phyloP scores from a whole-genome alignment of 2,888 invertebrate genomes.

The Drosophila mayaguana region DNA sequence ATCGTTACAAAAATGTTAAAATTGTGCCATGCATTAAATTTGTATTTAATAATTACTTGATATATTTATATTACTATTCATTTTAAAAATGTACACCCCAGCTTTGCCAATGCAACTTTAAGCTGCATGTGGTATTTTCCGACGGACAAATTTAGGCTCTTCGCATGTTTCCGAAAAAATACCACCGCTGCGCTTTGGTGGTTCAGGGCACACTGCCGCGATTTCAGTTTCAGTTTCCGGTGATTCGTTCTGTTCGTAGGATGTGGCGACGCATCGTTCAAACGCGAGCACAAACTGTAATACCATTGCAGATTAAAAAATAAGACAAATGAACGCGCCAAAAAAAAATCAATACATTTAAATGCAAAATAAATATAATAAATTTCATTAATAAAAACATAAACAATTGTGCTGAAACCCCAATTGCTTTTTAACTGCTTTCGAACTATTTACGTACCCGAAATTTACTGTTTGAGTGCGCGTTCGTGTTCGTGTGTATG shows the following conservation, averaged over 20 bases:
- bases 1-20: no score
- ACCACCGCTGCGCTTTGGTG: background rate
- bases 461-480: slow-evolving; percentile 10
- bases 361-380: slow-evolving; percentile 14
- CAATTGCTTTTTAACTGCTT: slow-evolving; percentile 3
- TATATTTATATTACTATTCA: background rate
- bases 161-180: slow-evolving; percentile 24
- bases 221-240: slow-evolving; percentile 44
- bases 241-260: slow-evolving; percentile 41
- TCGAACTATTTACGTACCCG: slow-evolving; percentile 1
- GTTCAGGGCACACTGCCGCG: slow-evolving; percentile 17
- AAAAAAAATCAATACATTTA: slow-evolving; percentile 36
- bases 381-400: slow-evolving; percentile 2
- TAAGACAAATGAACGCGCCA: slow-evolving; percentile 30
- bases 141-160: slow-evolving; percentile 10
- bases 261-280: slow-evolving; percentile 10
- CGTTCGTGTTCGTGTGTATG: slow-evolving; percentile 6
- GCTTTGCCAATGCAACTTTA: background rate
- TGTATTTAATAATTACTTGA: background rate
- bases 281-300: slow-evolving; percentile 5
- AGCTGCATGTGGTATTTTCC: slow-evolving; percentile 15
- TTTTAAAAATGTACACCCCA: no score
- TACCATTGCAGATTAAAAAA: slow-evolving; percentile 25
- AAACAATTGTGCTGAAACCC: background rate
- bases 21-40: no score